phyloP scores from a whole-genome alignment of 2,113 vertebrate species.

The Burhinus bistriatus region DNA sequence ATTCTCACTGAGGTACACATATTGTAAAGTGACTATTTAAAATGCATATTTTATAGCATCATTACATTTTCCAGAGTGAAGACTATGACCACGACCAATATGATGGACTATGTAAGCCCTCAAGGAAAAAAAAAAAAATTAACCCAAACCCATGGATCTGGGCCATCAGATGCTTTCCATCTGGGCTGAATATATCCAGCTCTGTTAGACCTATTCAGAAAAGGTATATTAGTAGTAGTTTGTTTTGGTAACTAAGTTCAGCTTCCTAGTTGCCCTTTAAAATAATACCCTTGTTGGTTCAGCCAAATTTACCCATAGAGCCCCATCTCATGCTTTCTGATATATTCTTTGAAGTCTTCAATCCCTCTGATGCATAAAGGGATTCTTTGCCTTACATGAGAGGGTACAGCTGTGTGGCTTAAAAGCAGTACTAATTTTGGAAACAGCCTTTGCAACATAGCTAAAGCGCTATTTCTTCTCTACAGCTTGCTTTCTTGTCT shows the following conservation, averaged over 20 bases:
- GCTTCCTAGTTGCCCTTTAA: background rate
- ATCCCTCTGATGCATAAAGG: conserved; percentile 43
- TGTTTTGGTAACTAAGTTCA: background rate
- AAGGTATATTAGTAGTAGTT: background rate
- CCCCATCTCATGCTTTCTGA: background rate
- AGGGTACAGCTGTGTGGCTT: conserved; percentile 53
- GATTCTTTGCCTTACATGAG: conserved; percentile 59
- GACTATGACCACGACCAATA: background rate
- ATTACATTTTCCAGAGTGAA: background rate
- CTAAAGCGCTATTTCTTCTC: conserved; percentile 16
- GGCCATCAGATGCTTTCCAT: background rate
- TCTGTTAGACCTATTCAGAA: background rate
- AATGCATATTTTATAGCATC: background rate
- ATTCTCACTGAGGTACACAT: background rate
- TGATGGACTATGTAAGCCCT: background rate
- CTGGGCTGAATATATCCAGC: background rate
- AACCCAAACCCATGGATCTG: background rate
- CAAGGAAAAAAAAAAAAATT: background rate
- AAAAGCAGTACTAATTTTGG: conserved; percentile 62
- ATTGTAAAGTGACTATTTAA: background rate
- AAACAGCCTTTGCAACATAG: conserved; percentile 44
- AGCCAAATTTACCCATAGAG: background rate
- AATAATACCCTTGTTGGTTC: background rate
- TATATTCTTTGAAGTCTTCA: conserved; percentile 54
- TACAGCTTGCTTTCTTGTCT: background rate